phyloP scores from a whole-genome alignment of 2,113 vertebrate genomes.

The Chiloscyllium plagiosum region DNA sequence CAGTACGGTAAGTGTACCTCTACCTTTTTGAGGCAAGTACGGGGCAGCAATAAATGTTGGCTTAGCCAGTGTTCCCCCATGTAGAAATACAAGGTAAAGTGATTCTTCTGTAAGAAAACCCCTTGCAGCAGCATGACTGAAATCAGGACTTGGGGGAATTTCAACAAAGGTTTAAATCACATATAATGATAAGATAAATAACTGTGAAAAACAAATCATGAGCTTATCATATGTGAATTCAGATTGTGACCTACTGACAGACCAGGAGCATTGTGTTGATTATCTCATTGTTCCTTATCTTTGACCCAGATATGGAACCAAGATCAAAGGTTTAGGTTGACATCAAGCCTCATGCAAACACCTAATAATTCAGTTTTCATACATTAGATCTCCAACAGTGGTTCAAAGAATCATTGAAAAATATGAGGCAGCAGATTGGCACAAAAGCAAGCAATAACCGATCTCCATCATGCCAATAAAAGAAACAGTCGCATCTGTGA shows the following conservation, averaged over 20 bases:
- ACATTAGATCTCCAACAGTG: neutral
- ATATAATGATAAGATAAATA: neutral
- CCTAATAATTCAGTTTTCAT: neutral
- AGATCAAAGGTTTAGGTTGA: neutral
- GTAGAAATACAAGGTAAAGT: neutral
- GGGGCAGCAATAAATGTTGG: neutral
- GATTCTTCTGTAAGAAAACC: neutral
- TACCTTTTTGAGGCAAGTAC: too few species aligned
- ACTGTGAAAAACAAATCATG: neutral
- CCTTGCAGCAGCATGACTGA: neutral
- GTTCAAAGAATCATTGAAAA: neutral
- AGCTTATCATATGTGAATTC: neutral
- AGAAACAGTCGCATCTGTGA: neutral
- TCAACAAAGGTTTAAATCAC: neutral
- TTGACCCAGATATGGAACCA: neutral
- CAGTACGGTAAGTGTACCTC: neutral
- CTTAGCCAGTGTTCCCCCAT: neutral
- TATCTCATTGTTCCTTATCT: neutral
- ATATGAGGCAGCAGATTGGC: neutral
- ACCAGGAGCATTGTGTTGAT: neutral
- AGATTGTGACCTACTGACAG: neutral
- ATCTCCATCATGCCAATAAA: neutral
- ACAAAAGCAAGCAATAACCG: neutral
- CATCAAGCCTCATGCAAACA: neutral
- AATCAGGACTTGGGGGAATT: neutral